Percentiles rank a stretch among this genome's conserved stretches.
Conservation (phyloP, 2,797 vertebrate genomes). For the Anabacerthia variegaticeps region DNA sequence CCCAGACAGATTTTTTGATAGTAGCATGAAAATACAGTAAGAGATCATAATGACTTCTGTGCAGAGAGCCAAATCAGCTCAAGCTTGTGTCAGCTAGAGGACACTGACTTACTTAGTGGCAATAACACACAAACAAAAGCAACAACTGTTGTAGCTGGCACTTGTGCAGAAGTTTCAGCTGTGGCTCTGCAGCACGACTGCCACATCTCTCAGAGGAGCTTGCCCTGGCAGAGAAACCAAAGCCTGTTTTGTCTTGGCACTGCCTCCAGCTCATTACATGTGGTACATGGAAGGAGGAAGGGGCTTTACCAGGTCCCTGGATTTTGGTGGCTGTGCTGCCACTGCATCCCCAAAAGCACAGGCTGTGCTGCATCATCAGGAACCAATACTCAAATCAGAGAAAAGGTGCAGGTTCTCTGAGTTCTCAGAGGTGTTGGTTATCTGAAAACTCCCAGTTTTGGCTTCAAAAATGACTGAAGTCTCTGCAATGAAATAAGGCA, state of each 20-base stretch:
- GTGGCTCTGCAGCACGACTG: background rate
- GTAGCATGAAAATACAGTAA: background rate
- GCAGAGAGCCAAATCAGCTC: background rate
- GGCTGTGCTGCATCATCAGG: background rate
- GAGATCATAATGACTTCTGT: background rate
- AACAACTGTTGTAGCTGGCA: background rate
- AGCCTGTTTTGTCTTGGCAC: background rate
- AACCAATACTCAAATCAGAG: background rate
- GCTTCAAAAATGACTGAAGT: background rate
- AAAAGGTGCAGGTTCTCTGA: background rate
- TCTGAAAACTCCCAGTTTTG: background rate
- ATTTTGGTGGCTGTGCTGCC: accelerated
- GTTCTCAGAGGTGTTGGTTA: background rate
- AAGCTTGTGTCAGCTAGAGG: background rate
- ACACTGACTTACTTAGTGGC: background rate
- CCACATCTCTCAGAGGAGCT: background rate
- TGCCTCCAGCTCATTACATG: background rate
- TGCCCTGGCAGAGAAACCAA: background rate
- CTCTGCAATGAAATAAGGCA: background rate
- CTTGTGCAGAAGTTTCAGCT: background rate
- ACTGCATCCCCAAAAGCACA: background rate
- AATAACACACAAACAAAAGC: background rate
- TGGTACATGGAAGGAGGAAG: background rate
- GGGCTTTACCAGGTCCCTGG: too few relatives aligned
- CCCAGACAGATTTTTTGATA: background rate